Evolutionary conservation across 2,113 vertebrate genomes (phyloP).

Genomic region (Equus quagga): DNA sequence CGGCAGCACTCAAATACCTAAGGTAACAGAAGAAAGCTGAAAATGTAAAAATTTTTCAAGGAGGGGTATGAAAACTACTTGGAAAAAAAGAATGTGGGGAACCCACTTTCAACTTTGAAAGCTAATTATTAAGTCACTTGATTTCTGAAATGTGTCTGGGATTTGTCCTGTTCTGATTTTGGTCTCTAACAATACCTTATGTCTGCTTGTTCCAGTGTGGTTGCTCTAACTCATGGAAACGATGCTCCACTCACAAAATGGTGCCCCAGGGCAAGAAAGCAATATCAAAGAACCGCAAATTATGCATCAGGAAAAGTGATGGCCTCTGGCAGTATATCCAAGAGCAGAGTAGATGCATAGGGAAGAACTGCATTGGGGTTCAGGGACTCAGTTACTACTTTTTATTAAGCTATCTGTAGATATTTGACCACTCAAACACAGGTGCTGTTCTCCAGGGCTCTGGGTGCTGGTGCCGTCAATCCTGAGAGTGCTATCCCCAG

Average conservation of each 20-base stretch:
- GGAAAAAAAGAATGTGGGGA: neutral
- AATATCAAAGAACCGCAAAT: constrained; percentile 33
- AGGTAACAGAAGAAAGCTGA: neutral
- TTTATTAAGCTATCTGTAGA: neutral
- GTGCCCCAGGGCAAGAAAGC: neutral
- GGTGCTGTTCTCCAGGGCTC: neutral
- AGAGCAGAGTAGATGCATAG: neutral
- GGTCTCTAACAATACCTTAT: neutral
- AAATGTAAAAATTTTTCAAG: neutral
- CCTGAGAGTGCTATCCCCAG: neutral
- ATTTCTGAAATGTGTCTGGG: neutral
- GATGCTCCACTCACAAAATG: neutral
- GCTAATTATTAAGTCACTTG: constrained; percentile 6
- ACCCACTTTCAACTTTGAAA: neutral
- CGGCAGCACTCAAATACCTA: neutral
- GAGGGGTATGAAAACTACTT: constrained; percentile 32
- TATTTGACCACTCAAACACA: neutral
- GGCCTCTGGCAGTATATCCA: neutral
- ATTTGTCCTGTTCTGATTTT: neutral
- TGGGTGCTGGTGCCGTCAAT: neutral
- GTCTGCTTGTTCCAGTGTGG: neutral
- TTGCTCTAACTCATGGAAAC: neutral
- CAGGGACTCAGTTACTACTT: neutral
- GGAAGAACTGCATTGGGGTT: neutral
- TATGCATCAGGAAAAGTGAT: neutral